A percentile compares a stretch with the other conserved stretches of the same genome.
Evolutionary conservation across 1,140 invertebrate species (phyloP).

Genomic region (Hydropsyche tenuis): DNA sequence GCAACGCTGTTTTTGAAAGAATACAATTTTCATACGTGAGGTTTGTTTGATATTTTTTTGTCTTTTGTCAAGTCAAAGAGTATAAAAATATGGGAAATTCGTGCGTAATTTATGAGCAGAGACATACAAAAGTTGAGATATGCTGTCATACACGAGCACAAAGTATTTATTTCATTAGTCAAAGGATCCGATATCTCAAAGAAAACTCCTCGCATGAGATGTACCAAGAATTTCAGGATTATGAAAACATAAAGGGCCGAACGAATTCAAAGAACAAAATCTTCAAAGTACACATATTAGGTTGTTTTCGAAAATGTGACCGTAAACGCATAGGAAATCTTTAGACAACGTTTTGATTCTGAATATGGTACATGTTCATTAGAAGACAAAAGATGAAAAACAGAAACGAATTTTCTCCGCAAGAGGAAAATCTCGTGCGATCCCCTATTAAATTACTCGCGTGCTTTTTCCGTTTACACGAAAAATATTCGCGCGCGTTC

Average conservation of each 20-base stretch:
- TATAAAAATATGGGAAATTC: no score
- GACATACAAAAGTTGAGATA: background rate
- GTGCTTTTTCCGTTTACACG: background rate
- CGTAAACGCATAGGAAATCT: background rate
- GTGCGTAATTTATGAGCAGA: no score
- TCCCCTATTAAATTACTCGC: slow-evolving; percentile 14
- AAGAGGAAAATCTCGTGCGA: background rate
- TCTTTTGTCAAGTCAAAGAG: no score
- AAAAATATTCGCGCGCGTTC: background rate
- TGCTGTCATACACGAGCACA: background rate
- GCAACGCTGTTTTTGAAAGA: no score
- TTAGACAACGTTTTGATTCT: background rate
- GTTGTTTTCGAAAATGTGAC: slow-evolving; percentile 23
- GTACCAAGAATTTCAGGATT: background rate
- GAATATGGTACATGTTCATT: slow-evolving; percentile 2
- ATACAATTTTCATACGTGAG: no score
- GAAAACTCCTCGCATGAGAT: background rate
- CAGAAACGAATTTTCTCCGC: slow-evolving; percentile 15
- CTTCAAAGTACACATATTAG: slow-evolving; percentile 5
- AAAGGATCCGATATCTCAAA: slow-evolving; percentile 3
- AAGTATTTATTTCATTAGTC: slow-evolving; percentile 18
- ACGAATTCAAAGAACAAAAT: slow-evolving; percentile 27
- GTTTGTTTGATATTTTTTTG: no score
- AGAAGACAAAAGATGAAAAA: slow-evolving; percentile 7
- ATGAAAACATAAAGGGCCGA: slow-evolving; percentile 21